phyloP scores from a whole-genome alignment of 2,797 vertebrate genomes.

The Presbytis comata region DNA sequence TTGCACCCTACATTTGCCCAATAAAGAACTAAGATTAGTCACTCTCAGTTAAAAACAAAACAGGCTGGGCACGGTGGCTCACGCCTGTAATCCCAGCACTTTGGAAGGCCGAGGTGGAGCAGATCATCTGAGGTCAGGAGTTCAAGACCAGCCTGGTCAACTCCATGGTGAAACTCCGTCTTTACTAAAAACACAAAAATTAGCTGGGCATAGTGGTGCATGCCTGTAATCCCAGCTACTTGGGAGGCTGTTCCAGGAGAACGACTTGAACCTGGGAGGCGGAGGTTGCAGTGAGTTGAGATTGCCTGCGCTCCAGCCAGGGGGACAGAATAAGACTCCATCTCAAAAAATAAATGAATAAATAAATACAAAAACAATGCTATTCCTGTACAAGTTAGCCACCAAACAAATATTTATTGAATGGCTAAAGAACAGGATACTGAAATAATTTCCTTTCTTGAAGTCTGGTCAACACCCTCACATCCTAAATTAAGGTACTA shows the following conservation, averaged over 20 bases:
- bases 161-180: neutral
- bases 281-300: neutral
- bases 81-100: neutral
- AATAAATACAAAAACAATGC: neutral
- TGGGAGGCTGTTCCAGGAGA: neutral
- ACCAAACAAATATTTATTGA: conserved; percentile 10
- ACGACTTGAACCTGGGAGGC: neutral
- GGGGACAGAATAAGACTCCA: neutral
- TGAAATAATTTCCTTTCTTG: conserved; percentile 25
- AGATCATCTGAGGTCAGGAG: neutral
- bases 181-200: neutral
- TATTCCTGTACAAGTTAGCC: conserved; percentile 1
- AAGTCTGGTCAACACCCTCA: neutral
- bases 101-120: neutral
- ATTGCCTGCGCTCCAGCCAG: neutral
- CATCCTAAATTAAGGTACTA: neutral
- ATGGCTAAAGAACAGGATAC: neutral
- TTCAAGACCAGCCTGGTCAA: neutral
- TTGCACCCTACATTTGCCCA: neutral
- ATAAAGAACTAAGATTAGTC: conserved; percentile 17
- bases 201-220: neutral
- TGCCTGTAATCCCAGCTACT: neutral
- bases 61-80: neutral
- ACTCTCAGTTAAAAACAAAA: neutral
- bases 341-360: neutral